phyloP scores from a whole-genome alignment of 2,797 vertebrate genomes.

The Steatocranus sp. region DNA sequence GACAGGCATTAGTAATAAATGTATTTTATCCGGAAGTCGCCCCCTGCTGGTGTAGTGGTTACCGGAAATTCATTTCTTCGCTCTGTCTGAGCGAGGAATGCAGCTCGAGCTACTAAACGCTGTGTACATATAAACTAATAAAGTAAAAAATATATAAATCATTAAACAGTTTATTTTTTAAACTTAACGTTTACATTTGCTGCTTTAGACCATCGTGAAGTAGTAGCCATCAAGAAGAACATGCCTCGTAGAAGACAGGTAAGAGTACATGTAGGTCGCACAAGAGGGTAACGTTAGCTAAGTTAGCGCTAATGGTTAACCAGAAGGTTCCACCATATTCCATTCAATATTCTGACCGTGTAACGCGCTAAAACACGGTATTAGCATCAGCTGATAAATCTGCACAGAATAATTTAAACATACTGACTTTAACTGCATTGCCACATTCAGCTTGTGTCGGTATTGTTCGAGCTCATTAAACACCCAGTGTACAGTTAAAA shows the following conservation, averaged over 20 bases:
- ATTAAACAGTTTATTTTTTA: not conserved
- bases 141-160: not conserved
- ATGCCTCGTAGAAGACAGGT: slow-evolving; percentile 75
- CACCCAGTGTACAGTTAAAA: not conserved
- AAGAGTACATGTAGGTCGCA: slow-evolving; percentile 47
- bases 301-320: slow-evolving; percentile 25
- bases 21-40: not conserved
- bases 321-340: not conserved
- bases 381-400: not conserved
- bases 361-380: not conserved
- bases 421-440: accelerated
- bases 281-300: slow-evolving; percentile 45
- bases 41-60: slow-evolving; percentile 26
- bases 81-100: slow-evolving; percentile 26
- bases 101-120: slow-evolving; percentile 41
- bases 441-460: not conserved
- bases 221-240: not conserved
- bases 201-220: not conserved
- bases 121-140: slow-evolving; percentile 50
- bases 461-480: not conserved
- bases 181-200: not conserved
- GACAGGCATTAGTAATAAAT: not conserved
- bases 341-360: not conserved
- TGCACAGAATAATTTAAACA: not conserved
- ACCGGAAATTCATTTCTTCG: slow-evolving; percentile 57